These are phyloP conservation scores for Sebastes baramenuke DNA, from an alignment of 2,797 vertebrate genomes.

Conservation along the genomic window DNA sequence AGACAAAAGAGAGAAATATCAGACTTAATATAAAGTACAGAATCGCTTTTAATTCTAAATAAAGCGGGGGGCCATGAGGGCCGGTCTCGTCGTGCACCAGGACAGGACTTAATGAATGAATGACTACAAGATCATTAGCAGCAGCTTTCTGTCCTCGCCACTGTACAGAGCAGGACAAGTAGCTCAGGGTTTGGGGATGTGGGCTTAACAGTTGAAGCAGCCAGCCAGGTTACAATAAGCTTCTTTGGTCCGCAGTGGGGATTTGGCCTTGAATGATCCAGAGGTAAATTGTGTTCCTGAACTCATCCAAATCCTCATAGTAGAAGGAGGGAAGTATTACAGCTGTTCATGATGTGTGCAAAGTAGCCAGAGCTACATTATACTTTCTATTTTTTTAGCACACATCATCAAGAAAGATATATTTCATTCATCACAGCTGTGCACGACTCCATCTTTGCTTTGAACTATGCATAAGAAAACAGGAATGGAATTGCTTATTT, in stretches of 20 bases:
- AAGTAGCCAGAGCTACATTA: conserved; percentile 31
- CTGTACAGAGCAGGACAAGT: conserved; percentile 38
- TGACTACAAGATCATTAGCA: conserved; percentile 62
- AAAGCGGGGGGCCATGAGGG: conserved; percentile 20
- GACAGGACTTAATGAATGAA: conserved; percentile 50
- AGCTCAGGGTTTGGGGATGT: conserved; percentile 69
- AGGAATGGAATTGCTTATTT: conserved; percentile 7
- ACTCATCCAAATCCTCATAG: conserved; percentile 68
- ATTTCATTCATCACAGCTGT: conserved; percentile 14
- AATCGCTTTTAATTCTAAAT: conserved; percentile 47
- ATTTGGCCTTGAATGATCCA: conserved; percentile 71
- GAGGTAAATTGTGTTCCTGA: conserved; percentile 73
- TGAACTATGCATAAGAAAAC: conserved; percentile 4
- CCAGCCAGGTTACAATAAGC: conserved; percentile 77
- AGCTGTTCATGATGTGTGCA: conserved; percentile 43
- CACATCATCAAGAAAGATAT: conserved; percentile 27
- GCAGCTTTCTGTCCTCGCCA: conserved; percentile 43
- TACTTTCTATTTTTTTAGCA: neutral
- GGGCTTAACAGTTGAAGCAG: conserved; percentile 68
- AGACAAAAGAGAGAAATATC: conserved; percentile 25
- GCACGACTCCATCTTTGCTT: conserved; percentile 19
- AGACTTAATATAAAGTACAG: conserved; percentile 48
- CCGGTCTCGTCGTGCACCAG: conserved; percentile 14
- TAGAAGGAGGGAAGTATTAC: conserved; percentile 43
- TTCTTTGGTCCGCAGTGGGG: conserved; percentile 67